Base-by-base conservation (phyloP, 2,888 invertebrate genomes). In the Camptogramma bilineatum region DNA sequence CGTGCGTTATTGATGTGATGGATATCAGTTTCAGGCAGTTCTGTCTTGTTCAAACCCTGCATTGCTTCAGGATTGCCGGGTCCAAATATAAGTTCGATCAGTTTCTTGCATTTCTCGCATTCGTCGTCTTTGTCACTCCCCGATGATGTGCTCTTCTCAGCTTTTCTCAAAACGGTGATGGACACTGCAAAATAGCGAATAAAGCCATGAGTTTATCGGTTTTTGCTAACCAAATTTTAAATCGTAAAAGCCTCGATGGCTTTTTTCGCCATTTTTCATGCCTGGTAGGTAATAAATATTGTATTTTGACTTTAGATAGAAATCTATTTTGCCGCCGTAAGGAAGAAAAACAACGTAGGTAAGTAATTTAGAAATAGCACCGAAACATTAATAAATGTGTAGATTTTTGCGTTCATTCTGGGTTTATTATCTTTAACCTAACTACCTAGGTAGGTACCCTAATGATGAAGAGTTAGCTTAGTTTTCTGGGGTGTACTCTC, bases 101-200 rank as follows among this genome's bases (percentile, higher is more conserved):
- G 59, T 16, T 68, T 64, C 60, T 74, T 70, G 50, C 76, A 75
- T 68, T 64, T 72, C 31, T 74, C 65, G n/a, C 67, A 67, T 28
- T 73, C 53, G 8, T 16, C 42, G 4, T 70, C 58, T 2, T 70
- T 70, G 2, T 70, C 73, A 31, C 71, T 57, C 56, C 69, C 66
- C 13, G 79, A 60, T 16, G 71, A 71, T 24, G 78, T 73, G 50
- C 69, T 75, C 67, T 75, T 75, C 53, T 66, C 53, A 5, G 68
- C 66, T 71, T 63, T 73, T 54, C 64, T 71, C 64, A 73, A 62
- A 44, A 59, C 64, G 70, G 69, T 65, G 55, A 66, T 51, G 1
- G 73, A 65, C 66, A 73, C 85, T 85, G 83, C 79, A 84, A 84
- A 82, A 79, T 77, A 77, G 80, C 81, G 80, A 84, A 75, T 76